Evolutionary conservation across 2,797 vertebrate species (phyloP), one percentile per base, ranked within the genome.

Genomic region (Sebastes wilsoni): DNA sequence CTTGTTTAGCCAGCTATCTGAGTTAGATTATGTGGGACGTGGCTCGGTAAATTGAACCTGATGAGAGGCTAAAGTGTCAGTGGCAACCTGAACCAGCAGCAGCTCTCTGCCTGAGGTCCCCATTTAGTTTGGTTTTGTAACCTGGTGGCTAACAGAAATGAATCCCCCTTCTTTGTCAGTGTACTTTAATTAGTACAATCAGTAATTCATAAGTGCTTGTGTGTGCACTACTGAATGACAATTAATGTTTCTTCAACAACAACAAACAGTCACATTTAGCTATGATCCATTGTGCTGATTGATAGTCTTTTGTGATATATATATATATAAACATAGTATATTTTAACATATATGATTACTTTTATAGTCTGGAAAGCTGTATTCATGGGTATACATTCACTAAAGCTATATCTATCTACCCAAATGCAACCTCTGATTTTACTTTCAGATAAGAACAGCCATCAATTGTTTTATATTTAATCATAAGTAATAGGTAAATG

Each of bases 11-110:
- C 60, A 12, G 28, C 70, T 60, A 66, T 75, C 70, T 30, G n/a
- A 42, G 32, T 81, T 66, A 58, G 52, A 79, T 81, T 65, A 59
- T 62, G 38, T 23, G 60, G 23, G 59, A 49, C 7, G 73, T 23
- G 1, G 28, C 23, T 79, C 46, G 38, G 56, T 68, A 77, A 70
- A 87, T 75, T 23, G 77, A 65, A 67, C 16, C 27, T 58, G 66
- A 59, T 64, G 30, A 77, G 68, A 59, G 66, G 22, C 38, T 65
- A 22, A 60, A 54, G 77, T 61, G 14, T 85, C 59, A 66, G 4
- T 56, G 65, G 23, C 30, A 66, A 70, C 32, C 9, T 67, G 49
- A 67, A 66, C 55, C 72, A 76, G 76, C 54, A 59, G 60, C 36
- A 68, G 38, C 38, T 72, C 68, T 56, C 27, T 36, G 36, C 54